Base-by-base conservation (phyloP, 1,140 invertebrate genomes). In the Brachionus sp. region DNA sequence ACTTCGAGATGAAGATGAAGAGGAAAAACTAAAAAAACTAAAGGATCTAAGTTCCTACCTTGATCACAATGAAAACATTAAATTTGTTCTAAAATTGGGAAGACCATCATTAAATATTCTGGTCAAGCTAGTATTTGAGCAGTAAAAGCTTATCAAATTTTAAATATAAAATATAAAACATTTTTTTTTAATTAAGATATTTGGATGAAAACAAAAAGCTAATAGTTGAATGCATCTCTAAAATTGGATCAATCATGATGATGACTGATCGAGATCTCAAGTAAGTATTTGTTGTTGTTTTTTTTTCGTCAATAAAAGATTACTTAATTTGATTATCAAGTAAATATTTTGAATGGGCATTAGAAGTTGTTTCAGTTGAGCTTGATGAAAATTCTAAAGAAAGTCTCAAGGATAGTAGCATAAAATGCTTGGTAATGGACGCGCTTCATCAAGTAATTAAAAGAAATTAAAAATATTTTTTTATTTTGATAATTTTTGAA, bases 11-110 rank as follows among this genome's bases (percentile, higher is more conserved):
- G 80, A 82, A 68, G 57, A 80, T 37, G 77, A 80, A 66, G 77
- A 80, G 12, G 57, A 42, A 23, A 80, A 66, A 16, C 16, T 80
- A 13, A 37, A 57, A 62, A 80, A 80, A 80, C 12, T 82, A 3
- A n/a, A 13, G 9, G 80, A 82, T 37, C 12, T 82, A n/a, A 66
- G 57, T 16, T 37, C 42, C 9, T 82, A 82, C 42, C 37, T 82
- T 42, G 80, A 82, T 29, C 57, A 82, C n/a, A 9, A 50, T 68
- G 80, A 82, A n/a, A 82, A 66, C 50, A 70, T 66, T 12, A 82
- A 66, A 82, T 82, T 82, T 82, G 57, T 82, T 9, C 57, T 82
- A 2, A 82, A 82, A 68, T n/a, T 82, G 25, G 80, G 44, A 25
- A 33, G 50, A 6, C 62, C 25, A 25, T 50, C 80, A 5, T 66